Percentiles rank a stretch among this genome's conserved stretches.
These are phyloP conservation scores for Parauchenoglanis punctatus DNA, from an alignment of 2,797 vertebrate species.

Conservation along the genomic window DNA sequence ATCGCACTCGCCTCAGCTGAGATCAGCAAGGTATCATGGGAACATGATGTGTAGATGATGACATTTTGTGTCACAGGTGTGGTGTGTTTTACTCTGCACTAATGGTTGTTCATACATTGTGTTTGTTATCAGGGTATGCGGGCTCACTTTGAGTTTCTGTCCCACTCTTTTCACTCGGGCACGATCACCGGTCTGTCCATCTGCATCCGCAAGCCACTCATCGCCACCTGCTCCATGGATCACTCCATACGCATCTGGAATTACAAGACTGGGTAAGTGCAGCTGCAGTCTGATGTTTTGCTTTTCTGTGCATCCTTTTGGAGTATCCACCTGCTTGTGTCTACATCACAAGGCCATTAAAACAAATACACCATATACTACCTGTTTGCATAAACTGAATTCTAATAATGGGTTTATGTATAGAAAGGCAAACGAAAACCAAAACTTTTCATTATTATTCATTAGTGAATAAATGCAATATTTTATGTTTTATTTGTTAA, in stretches of 20 bases:
- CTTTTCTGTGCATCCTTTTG: background rate
- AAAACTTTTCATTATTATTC: no score
- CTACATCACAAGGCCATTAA: background rate
- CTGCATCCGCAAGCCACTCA: conserved; percentile 87
- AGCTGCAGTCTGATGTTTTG: background rate
- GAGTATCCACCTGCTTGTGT: background rate
- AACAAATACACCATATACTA: background rate
- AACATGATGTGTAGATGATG: no score
- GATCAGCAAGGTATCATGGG: conserved; percentile 66
- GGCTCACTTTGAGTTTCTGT: conserved; percentile 83
- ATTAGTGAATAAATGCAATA: no score
- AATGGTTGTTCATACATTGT: background rate
- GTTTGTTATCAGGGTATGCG: conserved; percentile 72
- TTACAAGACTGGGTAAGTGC: conserved; percentile 86
- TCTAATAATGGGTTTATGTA: background rate
- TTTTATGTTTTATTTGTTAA: no score
- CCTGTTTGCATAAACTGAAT: background rate
- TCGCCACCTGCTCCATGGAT: conserved; percentile 91
- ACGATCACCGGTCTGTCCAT: conserved; percentile 85
- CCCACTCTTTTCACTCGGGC: conserved; percentile 84
- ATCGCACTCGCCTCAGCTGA: conserved; percentile 79
- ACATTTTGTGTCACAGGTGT: no score
- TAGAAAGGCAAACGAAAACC: no score
- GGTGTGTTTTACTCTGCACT: background rate
- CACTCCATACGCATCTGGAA: conserved; percentile 93